Conservation (phyloP, 2,113 vertebrate genomes). For the Bos indicus region DNA sequence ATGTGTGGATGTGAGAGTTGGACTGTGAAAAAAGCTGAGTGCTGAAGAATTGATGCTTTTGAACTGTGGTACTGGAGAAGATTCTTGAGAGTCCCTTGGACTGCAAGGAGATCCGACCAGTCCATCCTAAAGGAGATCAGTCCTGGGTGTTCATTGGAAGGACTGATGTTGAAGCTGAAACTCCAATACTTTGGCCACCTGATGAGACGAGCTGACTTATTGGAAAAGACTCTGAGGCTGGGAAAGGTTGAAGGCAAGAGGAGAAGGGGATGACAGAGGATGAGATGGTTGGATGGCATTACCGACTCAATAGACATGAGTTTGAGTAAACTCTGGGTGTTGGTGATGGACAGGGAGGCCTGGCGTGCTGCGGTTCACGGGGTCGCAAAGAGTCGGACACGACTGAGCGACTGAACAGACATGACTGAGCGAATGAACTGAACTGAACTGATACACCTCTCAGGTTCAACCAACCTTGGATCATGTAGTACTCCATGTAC, state of each 20-base stretch:
- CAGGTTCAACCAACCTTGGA: not conserved
- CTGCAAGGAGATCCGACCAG: not conserved
- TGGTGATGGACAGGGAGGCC: not conserved
- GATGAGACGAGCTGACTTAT: not conserved
- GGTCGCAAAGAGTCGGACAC: rapidly evolving
- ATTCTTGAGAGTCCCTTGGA: not conserved
- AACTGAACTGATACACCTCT: not conserved
- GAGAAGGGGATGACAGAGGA: not conserved
- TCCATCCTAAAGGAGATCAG: not conserved
- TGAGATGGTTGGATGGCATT: not conserved
- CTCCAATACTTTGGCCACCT: not conserved
- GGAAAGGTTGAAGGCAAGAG: not conserved
- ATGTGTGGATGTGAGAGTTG: not conserved
- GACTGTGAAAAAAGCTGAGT: not conserved
- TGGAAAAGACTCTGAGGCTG: not conserved
- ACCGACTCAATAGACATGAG: not conserved
- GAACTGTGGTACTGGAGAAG: not conserved
- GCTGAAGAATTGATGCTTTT: not conserved
- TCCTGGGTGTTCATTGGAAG: not conserved
- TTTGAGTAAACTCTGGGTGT: not conserved
- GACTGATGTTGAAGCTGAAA: not conserved
- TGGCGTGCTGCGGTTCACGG: not conserved
- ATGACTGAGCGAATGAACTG: not conserved
- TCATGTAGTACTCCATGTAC: not conserved
- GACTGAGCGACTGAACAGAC: not conserved